These are phyloP conservation scores for Caenorhabditis briggsae DNA, from an alignment of 1,140 invertebrate species.

Conservation along the genomic window DNA sequence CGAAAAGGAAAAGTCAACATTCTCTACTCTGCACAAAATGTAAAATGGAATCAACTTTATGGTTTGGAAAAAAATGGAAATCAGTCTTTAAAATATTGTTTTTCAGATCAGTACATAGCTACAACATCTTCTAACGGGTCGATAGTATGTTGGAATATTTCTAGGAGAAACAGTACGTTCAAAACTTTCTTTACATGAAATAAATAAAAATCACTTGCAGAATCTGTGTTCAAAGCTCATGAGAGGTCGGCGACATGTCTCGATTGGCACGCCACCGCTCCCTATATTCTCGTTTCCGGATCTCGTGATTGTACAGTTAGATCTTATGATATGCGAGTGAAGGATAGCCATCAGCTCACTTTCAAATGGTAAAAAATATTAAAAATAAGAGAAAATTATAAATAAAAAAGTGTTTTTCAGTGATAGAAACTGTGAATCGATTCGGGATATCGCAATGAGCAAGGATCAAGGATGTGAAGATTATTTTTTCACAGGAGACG, in stretches of 20 bases:
- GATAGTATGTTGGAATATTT: conserved; percentile 51
- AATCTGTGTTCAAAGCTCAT: conserved; percentile 35
- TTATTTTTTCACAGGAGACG: conserved; percentile 49
- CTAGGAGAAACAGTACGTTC: conserved; percentile 54
- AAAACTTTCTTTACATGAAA: not conserved
- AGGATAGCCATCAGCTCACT: conserved; percentile 36
- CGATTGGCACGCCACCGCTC: conserved; percentile 26
- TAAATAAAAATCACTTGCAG: not conserved
- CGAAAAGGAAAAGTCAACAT: conserved; percentile 12
- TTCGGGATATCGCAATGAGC: conserved; percentile 33
- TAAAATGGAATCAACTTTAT: conserved; percentile 51
- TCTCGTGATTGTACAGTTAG: conserved; percentile 34
- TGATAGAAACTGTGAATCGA: conserved; percentile 36
- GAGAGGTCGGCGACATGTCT: conserved; percentile 50
- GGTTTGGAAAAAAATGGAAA: not conserved
- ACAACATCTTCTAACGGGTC: conserved; percentile 51
- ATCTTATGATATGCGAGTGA: conserved; percentile 43
- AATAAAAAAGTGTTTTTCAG: conserved; percentile 16
- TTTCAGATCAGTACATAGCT: conserved; percentile 52
- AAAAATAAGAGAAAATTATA: not conserved
- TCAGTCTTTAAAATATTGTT: not conserved
- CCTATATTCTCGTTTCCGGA: conserved; percentile 20
- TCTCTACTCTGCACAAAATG: conserved; percentile 51
- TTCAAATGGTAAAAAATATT: not conserved
- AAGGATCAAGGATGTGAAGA: not conserved